A percentile compares a stretch with the other conserved stretches of the same genome.
These are phyloP conservation scores for Psylliodes chrysocephalus DNA, from an alignment of 2,888 invertebrate genomes.

Conservation along the genomic window DNA sequence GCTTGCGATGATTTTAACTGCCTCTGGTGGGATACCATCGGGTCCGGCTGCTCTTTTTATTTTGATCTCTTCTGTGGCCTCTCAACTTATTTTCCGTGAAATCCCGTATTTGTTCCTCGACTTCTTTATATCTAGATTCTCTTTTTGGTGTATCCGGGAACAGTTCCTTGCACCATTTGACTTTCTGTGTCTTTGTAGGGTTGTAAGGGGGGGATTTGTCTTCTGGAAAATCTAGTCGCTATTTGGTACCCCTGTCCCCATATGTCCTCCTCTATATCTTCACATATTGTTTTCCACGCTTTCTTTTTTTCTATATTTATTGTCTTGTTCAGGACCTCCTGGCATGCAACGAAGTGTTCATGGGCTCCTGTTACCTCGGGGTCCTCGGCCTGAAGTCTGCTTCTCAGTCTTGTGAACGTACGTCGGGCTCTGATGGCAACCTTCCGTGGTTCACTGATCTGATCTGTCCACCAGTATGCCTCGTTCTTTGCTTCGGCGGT, in stretches of 20 bases:
- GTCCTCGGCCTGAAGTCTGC: too few relatives aligned
- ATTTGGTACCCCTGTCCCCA: neutral
- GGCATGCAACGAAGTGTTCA: neutral
- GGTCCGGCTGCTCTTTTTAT: neutral
- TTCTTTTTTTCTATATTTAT: neutral
- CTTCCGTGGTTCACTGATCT: too few relatives aligned
- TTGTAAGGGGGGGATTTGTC: neutral
- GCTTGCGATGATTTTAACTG: neutral
- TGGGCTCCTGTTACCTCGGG: too few relatives aligned
- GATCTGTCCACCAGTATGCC: too few relatives aligned
- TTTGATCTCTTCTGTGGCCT: neutral
- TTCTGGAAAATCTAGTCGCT: neutral
- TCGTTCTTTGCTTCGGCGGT: too few relatives aligned
- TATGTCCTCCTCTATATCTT: constrained; percentile 1
- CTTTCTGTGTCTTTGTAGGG: neutral
- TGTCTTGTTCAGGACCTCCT: neutral
- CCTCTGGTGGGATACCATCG: neutral
- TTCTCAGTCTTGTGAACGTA: too few relatives aligned
- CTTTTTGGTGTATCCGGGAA: neutral
- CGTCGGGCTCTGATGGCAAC: too few relatives aligned
- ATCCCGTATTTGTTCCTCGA: neutral
- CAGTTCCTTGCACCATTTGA: neutral
- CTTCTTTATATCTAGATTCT: neutral
- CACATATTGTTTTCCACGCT: neutral
- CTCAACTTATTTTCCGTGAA: neutral